Evolutionary conservation across 1,140 invertebrate species (phyloP), one percentile per base, ranked within the genome.

Genomic region (Coptotermes formosanus): DNA sequence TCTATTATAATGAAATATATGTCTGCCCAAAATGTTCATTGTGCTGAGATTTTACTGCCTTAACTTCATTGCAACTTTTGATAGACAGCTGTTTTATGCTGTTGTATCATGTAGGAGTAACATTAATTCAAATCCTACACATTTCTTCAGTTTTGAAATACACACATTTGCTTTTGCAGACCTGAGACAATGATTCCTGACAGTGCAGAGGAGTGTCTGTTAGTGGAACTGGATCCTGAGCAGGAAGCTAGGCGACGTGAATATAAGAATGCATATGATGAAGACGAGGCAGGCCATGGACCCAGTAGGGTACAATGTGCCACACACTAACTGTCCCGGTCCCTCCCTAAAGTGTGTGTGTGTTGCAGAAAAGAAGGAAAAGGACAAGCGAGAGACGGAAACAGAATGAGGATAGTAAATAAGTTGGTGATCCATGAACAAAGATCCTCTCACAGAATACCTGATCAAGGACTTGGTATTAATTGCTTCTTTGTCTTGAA

Each of bases 221-320:
- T 96, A n/a, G 91, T 93, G 32, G 94, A 95, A n/a, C 92, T 96
- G 88, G 95, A 96, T 89, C 94, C 95, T 0, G 94, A 95, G 85
- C 92, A 94, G 86, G 94, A 96, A 88, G 90, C 92, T 25, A 92
- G 94, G 83, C 92, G 94, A 84, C 89, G 87, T 32, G 88, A 93
- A 89, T 88, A 92, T 89, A 91, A 93, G 87, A 92, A 92, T 86
- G 93, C 92, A 6, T 95, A 96, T 88, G 95, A 97, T 48, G 96
- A 97, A 89, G 96, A 97, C 81, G 94, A 95, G n/a, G 93, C 93
- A n/a, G 91, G 91, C 21, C 92, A 92, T 75, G 94, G 94, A 81
- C 93, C 94, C 86, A 92, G 94, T 87, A 92, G 95, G 88, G 96
- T 98, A 69, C 97, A 98, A 91, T 98, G 97, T 92, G 96, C 97